Base-by-base conservation (phyloP, 2,888 invertebrate species). In the Eristalis tenax region DNA sequence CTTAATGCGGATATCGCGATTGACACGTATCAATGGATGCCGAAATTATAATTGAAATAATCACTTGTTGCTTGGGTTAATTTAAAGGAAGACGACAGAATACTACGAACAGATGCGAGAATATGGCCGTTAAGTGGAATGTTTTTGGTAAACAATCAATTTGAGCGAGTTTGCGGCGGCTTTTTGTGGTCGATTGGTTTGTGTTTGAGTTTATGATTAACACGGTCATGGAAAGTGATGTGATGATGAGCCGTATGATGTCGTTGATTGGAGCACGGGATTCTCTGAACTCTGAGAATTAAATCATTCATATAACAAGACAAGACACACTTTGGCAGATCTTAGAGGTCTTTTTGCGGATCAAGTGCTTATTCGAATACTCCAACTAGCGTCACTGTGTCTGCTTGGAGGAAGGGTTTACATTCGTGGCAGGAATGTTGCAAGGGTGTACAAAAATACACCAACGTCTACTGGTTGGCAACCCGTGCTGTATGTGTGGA, bases 1-100 rank as follows among this genome's bases (percentile, higher is more conserved):
- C 8, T 50, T 50, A 43, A 8, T 5, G 50, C 18, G n/a, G 18
- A 50, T 64, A 22, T 23, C 26, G 64, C 38, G 35, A 38, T 57
- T 65, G 74, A 28, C 56, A 65, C 65, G 61, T 66, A 43, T 66
- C 43, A 32, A 50, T 56, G 50, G 68, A 69, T 69, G 66, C 26
- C 23, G 66, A 23, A 26, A 69, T 56, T 56, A 28, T 50, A 68
- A 32, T 50, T 50, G 18, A 50, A 50, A 50, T 50, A 50, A 50
- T 50, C 50, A 50, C 50, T 50, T 50, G 18, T 50, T 18, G 50
- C n/a, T 43, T 5, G 43, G 43, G 18, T 18, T 18, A 6, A 50
- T 50, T 50, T 5, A 8, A 50, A n/a, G 50, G n/a, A 50, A 50
- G 50, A 50, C n/a, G 50, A 18, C 6, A n/a, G 2, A n/a, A 50